Conservation (phyloP, 2,888 invertebrate genomes). For the Congeria kusceri region DNA sequence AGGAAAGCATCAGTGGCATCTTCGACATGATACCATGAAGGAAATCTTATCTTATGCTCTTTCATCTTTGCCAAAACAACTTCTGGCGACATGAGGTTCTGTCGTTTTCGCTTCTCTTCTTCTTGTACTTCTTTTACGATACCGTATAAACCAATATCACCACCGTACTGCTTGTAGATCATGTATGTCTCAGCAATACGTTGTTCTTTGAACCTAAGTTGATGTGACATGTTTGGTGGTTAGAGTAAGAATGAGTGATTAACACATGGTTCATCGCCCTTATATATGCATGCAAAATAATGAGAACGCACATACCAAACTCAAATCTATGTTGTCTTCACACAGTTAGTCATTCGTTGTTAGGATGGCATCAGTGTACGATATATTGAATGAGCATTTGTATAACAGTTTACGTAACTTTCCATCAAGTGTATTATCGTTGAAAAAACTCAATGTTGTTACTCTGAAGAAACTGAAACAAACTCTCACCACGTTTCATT, state of each 20-base stretch:
- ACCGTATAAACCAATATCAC: conserved; percentile 13
- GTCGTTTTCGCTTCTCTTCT: conserved; percentile 13
- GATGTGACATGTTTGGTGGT: no score
- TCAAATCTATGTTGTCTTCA: no score
- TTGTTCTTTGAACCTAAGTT: not conserved
- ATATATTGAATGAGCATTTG: not conserved
- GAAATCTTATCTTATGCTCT: conserved; percentile 8
- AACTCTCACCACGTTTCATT: conserved; percentile 1
- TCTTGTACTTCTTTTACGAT: conserved; percentile 7
- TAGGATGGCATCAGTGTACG: not conserved
- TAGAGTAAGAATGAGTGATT: not conserved
- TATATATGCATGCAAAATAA: no score
- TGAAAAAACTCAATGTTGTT: not conserved
- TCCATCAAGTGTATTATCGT: no score
- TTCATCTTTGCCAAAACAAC: not conserved
- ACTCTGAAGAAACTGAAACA: not conserved
- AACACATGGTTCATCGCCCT: no score
- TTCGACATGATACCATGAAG: conserved; percentile 18
- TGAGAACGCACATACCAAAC: no score
- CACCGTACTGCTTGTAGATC: conserved; percentile 6
- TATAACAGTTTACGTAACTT: not conserved
- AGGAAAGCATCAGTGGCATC: conserved; percentile 8
- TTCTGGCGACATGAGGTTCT: not conserved
- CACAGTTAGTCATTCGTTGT: not conserved
- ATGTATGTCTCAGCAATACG: conserved; percentile 5